Evolutionary conservation across 2,113 vertebrate species (phyloP).

Genomic region (Podocnemis expansa): DNA sequence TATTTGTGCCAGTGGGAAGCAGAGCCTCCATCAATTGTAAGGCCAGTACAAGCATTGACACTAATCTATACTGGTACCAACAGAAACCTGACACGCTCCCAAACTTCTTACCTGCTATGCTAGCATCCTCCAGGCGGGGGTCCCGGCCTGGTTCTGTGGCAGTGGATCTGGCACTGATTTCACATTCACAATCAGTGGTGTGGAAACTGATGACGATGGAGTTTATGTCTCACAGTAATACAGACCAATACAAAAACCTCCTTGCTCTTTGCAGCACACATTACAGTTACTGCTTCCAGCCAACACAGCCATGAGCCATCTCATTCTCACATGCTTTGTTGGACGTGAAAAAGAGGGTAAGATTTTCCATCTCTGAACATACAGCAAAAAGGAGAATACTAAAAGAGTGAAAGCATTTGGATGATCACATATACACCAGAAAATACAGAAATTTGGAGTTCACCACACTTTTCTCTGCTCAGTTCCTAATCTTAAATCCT

Average conservation of each 20-base stretch:
- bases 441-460: background rate
- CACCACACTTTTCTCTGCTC: background rate
- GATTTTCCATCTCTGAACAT: background rate
- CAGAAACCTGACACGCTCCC: background rate
- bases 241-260: background rate
- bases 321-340: background rate
- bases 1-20: slow-evolving; percentile 4
- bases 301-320: background rate
- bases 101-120: background rate
- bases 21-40: slow-evolving; percentile 56
- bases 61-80: slow-evolving; percentile 41
- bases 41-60: background rate
- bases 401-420: background rate
- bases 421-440: background rate
- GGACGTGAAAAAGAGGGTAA: background rate
- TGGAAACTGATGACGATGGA: background rate
- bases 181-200: background rate
- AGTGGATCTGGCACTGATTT: background rate
- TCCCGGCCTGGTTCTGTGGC: background rate
- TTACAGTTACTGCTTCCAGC: background rate
- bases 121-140: background rate
- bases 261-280: background rate
- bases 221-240: background rate
- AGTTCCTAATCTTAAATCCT: background rate
- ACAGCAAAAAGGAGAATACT: background rate